Evolutionary conservation across 1,140 invertebrate genomes (phyloP), one percentile per base, ranked within the genome.

Genomic region (Euwallacea fornicatus): DNA sequence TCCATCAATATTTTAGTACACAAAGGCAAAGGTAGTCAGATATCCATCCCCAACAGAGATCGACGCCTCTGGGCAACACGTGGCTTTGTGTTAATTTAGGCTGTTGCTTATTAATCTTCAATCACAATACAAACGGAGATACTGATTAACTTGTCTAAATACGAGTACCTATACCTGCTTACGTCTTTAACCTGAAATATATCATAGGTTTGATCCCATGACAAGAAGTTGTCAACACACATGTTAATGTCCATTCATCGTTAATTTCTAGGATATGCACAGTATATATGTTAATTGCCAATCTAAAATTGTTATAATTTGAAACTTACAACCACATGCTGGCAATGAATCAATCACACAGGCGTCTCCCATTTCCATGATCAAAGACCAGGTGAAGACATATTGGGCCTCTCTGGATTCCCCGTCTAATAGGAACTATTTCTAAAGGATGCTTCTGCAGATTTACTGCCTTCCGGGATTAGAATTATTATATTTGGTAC

Each of bases 11-110:
- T 63, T 63, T 50, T 44, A 21, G 6, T 63, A 44, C 21, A 63
- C 61, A 63, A 63, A 63, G 61, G 61, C 44, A 63, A 50, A 47
- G 61, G 61, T 63, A 63, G 13, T 13, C 61, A 63, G 50, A 63
- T 41, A 63, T 63, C 43, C 46, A 63, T 63, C 61, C 15, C 44
- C 13, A 63, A 50, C 61, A 63, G 61, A 62, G 60, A 63, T 63
- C 61, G 61, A 63, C 44, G 44, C 61, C 61, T 46, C 44, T 63
- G 61, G 61, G 61, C 61, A 63, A 47, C 61, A 63, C 61, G 46
- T n/a, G 43, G 43, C 61, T 47, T 44, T 50, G 50, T 63, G 50
- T 63, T 63, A 63, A 63, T 63, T 63, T 50, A 16, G 6, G 7
- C 46, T 16, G 43, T 50, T 63, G 11, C 44, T 15, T 63, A 50